Conservation (phyloP, 2,797 vertebrate genomes). For the Danio tinwini region DNA sequence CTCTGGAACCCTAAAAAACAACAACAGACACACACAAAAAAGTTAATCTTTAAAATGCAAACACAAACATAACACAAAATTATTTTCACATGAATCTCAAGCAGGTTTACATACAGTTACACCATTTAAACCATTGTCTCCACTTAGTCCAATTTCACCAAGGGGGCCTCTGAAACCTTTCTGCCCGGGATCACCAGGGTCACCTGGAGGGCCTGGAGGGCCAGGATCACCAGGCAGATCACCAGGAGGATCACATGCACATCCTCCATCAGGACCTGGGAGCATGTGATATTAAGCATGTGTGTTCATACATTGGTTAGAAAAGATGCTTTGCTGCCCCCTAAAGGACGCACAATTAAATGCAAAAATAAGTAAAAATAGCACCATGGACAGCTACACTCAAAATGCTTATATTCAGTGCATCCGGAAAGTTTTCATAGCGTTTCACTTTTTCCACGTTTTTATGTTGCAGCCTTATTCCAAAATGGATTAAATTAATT, state of each 20-base stretch:
- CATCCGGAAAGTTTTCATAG: too few relatives aligned
- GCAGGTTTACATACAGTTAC: constrained; percentile 33
- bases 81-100: background rate
- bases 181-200: constrained; percentile 48
- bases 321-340: background rate
- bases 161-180: constrained; percentile 48
- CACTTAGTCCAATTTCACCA: constrained; percentile 60
- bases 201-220: constrained; percentile 45
- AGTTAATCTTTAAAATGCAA: background rate
- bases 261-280: constrained; percentile 63
- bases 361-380: background rate
- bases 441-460: too few relatives aligned
- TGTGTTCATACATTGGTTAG: constrained; percentile 19
- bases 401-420: background rate
- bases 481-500: too few relatives aligned
- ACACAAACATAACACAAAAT: background rate
- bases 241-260: constrained; percentile 64
- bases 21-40: constrained; percentile 3
- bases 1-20: constrained; percentile 68
- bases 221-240: constrained; percentile 59
- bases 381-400: constrained; percentile 32
- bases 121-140: constrained; percentile 64
- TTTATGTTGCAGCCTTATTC: too few relatives aligned
- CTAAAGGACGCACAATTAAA: background rate
- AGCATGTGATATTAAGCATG: constrained; percentile 25